phyloP scores from a whole-genome alignment of 2,888 invertebrate genomes.

The Lagria hirta region DNA sequence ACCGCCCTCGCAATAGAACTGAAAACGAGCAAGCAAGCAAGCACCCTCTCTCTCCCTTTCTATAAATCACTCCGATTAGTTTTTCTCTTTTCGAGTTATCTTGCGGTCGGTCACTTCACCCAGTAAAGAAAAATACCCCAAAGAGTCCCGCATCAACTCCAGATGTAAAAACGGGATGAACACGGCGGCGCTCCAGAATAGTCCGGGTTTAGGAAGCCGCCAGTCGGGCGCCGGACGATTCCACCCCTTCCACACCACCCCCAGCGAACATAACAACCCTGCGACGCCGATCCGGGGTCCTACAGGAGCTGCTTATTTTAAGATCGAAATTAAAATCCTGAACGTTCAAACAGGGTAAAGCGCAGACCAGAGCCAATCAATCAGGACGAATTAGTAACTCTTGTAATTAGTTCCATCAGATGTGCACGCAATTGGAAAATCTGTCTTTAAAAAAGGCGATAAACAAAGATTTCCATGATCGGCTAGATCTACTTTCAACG shows the following conservation, averaged over 20 bases:
- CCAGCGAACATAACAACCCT: conserved; percentile 30
- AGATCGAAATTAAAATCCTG: too few species aligned
- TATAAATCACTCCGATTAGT: conserved; percentile 14
- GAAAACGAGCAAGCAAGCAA: too few species aligned
- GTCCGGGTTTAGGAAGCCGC: conserved; percentile 39
- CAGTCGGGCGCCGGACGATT: conserved; percentile 45
- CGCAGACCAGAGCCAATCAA: too few species aligned
- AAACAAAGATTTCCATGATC: too few species aligned
- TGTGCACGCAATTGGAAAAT: too few species aligned
- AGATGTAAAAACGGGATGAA: conserved; percentile 26
- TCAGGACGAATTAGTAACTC: too few species aligned
- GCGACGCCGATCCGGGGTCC: too few species aligned
- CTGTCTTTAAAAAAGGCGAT: too few species aligned
- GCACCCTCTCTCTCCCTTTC: conserved; percentile 2
- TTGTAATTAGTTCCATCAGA: too few species aligned
- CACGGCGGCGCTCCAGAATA: conserved; percentile 13
- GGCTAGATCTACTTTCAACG: too few species aligned
- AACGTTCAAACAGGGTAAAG: too few species aligned
- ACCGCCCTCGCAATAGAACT: conserved; percentile 7
- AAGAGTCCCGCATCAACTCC: conserved; percentile 8
- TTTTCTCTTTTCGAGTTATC: conserved; percentile 9
- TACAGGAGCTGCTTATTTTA: too few species aligned
- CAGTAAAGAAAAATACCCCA: conserved; percentile 15
- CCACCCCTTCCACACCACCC: conserved; percentile 35
- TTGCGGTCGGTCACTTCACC: conserved; percentile 9